These are phyloP conservation scores for Hucho hucho DNA, from an alignment of 2,113 vertebrate species.

Conservation along the genomic window DNA sequence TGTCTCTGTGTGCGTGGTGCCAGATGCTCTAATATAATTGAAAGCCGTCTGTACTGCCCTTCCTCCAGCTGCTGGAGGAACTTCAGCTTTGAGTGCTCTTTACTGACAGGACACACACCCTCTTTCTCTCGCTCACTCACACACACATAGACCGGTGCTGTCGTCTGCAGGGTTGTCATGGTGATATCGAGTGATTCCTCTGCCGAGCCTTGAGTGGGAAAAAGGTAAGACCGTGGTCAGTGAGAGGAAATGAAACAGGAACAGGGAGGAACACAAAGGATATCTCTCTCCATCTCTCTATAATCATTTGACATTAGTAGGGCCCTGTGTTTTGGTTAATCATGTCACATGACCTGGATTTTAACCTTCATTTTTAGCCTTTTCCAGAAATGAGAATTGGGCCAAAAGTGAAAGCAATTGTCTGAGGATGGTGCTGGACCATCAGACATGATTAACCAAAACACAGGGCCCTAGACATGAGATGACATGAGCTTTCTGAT, in stretches of 20 bases:
- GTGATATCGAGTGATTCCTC: not conserved
- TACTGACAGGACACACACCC: slow-evolving; percentile 23
- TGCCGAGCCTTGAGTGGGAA: not conserved
- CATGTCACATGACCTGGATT: too few species aligned
- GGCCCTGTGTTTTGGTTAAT: too few species aligned
- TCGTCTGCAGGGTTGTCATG: slow-evolving; percentile 5
- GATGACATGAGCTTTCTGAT: too few species aligned
- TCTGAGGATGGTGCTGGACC: too few species aligned
- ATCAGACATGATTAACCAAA: too few species aligned
- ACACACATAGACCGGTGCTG: not conserved
- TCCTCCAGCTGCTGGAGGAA: slow-evolving; percentile 46
- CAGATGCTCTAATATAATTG: slow-evolving; percentile 66
- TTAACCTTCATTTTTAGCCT: too few species aligned
- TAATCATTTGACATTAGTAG: too few species aligned
- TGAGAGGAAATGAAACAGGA: not conserved
- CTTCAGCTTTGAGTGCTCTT: slow-evolving; percentile 43
- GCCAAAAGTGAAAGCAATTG: too few species aligned
- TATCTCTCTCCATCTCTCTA: too few species aligned
- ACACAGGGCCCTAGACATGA: too few species aligned
- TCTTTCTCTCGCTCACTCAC: not conserved
- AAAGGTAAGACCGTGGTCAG: not conserved
- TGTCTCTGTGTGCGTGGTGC: slow-evolving; percentile 6
- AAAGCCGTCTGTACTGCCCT: slow-evolving; percentile 54
- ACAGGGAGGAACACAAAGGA: too few species aligned
- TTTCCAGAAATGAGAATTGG: too few species aligned